Evolutionary conservation across 2,888 invertebrate species (phyloP), one percentile per base, ranked within the genome.

Genomic region (Drosophila mimica): DNA sequence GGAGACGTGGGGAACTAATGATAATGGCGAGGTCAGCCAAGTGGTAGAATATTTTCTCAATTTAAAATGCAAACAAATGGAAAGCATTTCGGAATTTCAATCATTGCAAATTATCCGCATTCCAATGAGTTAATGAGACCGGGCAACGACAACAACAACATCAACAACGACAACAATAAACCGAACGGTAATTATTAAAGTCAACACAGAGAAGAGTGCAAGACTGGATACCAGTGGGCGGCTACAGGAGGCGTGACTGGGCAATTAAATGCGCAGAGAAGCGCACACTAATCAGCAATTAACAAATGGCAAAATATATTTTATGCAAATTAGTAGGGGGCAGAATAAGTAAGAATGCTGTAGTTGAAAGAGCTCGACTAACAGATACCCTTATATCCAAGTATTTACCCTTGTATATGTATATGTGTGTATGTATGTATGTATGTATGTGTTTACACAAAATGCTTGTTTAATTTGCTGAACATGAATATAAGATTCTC

Each of bases 81-180:
- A 79, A 79, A 74, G 75, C 79, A 75, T 90, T 88, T 74, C 74
- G 79, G 78, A 80, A 83, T 88, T 82, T 80, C 68, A 83, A 89
- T 89, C 87, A 76, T 82, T 68, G 79, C 86, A 81, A 91, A 90
- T 89, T 86, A 89, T 83, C 80, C 89, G 80, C 89, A 87, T 87
- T 87, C 87, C 87, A 57, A 31, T 71, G 73, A 46, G 43, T 69
- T 83, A 76, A 78, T 70, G 74, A 76, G 76, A 81, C 81, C 83
- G 69, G 74, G 64, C 64, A 69, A 70, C 70, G 59, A 51, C 49
- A 58, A 60, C 56, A 56, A 34, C 49, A 63, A 62, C 33, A n/a
- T n/a, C n/a, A 72, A 43, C 25, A 64, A 51, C 28, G 43, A 30
- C 8, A 54, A 64, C 28, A n/a, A 54, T 31, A 65, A 70, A 33